Percentiles rank a stretch among this genome's conserved stretches.
phyloP scores from a whole-genome alignment of 2,888 invertebrate species.

The Phengaris alcon region DNA sequence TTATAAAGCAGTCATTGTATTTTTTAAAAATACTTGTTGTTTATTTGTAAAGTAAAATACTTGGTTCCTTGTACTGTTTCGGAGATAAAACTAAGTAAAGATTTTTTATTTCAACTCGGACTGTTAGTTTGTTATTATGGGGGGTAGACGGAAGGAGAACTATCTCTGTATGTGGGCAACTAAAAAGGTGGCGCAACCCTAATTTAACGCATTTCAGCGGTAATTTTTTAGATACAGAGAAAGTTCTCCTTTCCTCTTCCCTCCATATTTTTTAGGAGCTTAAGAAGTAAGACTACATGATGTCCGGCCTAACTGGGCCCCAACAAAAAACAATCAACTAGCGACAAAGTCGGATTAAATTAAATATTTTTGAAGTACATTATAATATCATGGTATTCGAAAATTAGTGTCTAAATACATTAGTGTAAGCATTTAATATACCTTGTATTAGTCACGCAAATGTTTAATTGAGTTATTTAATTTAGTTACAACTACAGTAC shows the following conservation, averaged over 20 bases:
- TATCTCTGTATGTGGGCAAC: no score
- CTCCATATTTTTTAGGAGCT: not conserved
- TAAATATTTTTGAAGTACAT: conserved; percentile 28
- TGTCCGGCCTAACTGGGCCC: not conserved
- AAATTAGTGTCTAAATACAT: not conserved
- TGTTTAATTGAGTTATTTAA: not conserved
- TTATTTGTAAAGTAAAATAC: not conserved
- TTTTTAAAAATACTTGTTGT: no score
- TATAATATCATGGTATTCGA: not conserved
- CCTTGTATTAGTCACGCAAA: not conserved
- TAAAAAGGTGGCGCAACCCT: no score
- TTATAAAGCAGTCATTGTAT: not conserved
- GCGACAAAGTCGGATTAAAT: conserved; percentile 4
- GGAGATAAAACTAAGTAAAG: not conserved
- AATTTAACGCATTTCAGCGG: no score
- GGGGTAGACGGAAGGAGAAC: no score
- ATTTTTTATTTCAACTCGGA: not conserved
- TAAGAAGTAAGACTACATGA: not conserved
- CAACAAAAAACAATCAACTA: not conserved
- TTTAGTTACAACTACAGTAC: not conserved
- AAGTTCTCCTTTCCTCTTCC: no score
- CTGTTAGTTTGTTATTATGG: not conserved
- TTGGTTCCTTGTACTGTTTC: not conserved
- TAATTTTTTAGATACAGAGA: no score
- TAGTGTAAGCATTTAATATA: not conserved